Conservation (phyloP, 2,888 invertebrate genomes). For the Parelbella ahira region DNA sequence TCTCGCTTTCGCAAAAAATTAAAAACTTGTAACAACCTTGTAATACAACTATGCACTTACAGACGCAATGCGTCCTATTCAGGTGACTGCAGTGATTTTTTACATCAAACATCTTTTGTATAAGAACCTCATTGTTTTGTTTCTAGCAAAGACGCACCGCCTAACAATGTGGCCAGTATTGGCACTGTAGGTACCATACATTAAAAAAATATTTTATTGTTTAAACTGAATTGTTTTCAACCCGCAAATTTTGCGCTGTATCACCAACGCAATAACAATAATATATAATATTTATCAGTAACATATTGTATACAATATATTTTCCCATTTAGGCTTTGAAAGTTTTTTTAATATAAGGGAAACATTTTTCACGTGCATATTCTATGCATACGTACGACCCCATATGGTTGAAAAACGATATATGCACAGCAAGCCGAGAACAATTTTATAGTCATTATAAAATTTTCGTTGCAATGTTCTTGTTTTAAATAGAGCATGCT, state of each 20-base stretch:
- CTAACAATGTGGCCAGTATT: constrained; percentile 26
- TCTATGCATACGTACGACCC: neutral
- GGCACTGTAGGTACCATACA: constrained; percentile 10
- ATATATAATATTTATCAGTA: too few species aligned
- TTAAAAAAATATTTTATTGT: constrained; percentile 1
- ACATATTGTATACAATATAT: too few species aligned
- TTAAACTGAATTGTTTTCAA: too few species aligned
- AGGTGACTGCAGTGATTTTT: constrained; percentile 49
- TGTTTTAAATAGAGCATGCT: constrained; percentile 39
- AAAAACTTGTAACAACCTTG: constrained; percentile 36
- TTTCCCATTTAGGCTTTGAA: too few species aligned
- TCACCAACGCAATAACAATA: too few species aligned
- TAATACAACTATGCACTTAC: constrained; percentile 35
- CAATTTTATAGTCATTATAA: constrained; percentile 37
- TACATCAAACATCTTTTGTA: constrained; percentile 36
- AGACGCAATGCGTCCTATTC: constrained; percentile 34
- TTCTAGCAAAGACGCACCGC: constrained; percentile 44
- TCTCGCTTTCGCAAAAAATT: constrained; percentile 53
- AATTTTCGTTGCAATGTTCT: constrained; percentile 36
- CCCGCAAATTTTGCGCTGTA: too few species aligned
- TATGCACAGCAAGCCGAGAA: too few species aligned
- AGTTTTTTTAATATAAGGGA: neutral
- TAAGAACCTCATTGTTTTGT: constrained; percentile 38
- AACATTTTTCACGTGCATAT: neutral
- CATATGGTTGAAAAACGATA: constrained; percentile 13